Percentiles rank a stretch among this genome's conserved stretches.
Evolutionary conservation across 2,113 vertebrate genomes (phyloP).

Genomic region (Terrapene triunguis): DNA sequence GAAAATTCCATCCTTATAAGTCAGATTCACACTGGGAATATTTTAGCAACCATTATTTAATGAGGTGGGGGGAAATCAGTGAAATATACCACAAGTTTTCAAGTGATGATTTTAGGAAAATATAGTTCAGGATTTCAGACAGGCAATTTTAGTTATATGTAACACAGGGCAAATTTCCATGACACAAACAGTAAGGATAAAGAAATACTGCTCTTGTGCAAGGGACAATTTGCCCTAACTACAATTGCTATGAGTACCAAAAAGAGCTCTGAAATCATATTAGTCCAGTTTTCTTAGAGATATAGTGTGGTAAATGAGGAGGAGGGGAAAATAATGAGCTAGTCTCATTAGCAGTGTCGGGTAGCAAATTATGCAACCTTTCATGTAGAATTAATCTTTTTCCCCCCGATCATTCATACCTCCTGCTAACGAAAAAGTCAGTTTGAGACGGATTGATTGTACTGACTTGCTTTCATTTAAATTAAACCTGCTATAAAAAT

Average conservation of each 20-base stretch:
- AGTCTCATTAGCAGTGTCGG: slow-evolving; percentile 15
- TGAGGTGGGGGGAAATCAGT: not conserved
- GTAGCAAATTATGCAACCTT: not conserved
- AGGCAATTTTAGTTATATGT: not conserved
- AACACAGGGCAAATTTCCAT: not conserved
- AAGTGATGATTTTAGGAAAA: slow-evolving; percentile 7
- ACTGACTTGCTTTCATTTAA: slow-evolving; percentile 19
- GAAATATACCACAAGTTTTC: not conserved
- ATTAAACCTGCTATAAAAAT: slow-evolving; percentile 18
- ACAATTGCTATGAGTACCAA: not conserved
- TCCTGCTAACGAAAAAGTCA: not conserved
- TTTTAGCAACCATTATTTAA: not conserved
- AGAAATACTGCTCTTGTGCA: not conserved
- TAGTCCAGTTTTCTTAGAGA: not conserved
- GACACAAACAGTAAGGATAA: not conserved
- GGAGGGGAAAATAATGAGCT: not conserved
- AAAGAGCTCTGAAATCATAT: not conserved
- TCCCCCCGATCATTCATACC: not conserved
- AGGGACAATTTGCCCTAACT: not conserved
- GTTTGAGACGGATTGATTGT: slow-evolving; percentile 11
- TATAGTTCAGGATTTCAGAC: not conserved
- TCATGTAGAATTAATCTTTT: not conserved
- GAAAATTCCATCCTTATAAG: not conserved
- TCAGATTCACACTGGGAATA: not conserved
- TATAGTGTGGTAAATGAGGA: not conserved